These are phyloP conservation scores for Myrmecobius fasciatus DNA, from an alignment of 2,113 vertebrate genomes.

Conservation along the genomic window DNA sequence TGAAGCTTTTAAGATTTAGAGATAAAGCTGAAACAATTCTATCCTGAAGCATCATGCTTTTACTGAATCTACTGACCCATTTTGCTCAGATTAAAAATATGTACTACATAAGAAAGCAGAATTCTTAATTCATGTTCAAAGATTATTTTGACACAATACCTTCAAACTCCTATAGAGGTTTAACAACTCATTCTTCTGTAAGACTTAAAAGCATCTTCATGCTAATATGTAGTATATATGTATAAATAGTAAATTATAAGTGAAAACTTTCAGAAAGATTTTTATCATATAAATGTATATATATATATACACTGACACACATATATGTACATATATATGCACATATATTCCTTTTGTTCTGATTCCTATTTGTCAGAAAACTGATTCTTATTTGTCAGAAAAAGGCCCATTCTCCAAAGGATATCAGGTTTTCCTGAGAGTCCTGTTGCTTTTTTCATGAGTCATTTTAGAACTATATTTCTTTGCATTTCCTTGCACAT, in stretches of 20 bases:
- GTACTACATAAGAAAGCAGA: slow-evolving; percentile 35
- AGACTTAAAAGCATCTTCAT: slow-evolving; percentile 26
- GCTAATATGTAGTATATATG: not conserved
- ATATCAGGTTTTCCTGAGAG: slow-evolving; percentile 8
- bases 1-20: slow-evolving; percentile 83
- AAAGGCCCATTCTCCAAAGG: not conserved
- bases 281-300: not conserved
- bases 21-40: slow-evolving; percentile 66
- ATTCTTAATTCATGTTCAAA: not conserved
- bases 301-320: too few relatives aligned
- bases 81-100: slow-evolving; percentile 60
- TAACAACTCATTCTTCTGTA: slow-evolving; percentile 73
- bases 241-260: not conserved
- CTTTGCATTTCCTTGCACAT: slow-evolving; percentile 75
- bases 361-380: not conserved
- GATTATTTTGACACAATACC: slow-evolving; percentile 37
- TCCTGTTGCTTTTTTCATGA: slow-evolving; percentile 60
- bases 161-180: slow-evolving; percentile 26
- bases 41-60: slow-evolving; percentile 68
- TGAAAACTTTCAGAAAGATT: slow-evolving; percentile 56
- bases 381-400: not conserved
- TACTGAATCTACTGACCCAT: slow-evolving; percentile 77
- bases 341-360: too few relatives aligned
- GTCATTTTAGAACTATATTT: slow-evolving; percentile 51
- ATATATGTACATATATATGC: too few relatives aligned